Conservation (phyloP, 2,113 vertebrate genomes). For the Felis chaus region DNA sequence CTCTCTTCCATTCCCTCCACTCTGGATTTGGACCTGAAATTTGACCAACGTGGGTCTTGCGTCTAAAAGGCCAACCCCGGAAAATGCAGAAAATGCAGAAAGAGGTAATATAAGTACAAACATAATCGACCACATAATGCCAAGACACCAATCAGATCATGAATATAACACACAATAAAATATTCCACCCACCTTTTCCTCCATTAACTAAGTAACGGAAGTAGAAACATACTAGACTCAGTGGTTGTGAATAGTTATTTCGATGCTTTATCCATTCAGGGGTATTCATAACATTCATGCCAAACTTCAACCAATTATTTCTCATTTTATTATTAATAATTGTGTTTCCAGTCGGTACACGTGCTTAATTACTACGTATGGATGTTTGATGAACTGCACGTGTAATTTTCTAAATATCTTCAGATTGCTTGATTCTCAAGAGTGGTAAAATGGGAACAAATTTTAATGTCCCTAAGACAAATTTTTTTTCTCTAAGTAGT, state of each 20-base stretch:
- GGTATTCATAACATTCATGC: background rate
- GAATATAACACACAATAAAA: background rate
- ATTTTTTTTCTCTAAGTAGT: background rate
- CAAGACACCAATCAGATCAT: background rate
- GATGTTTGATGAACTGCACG: background rate
- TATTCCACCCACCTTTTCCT: background rate
- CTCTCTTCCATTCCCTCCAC: background rate
- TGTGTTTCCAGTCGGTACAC: background rate
- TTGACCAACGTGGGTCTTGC: background rate
- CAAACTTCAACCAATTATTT: constrained; percentile 4
- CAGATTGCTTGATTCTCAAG: background rate
- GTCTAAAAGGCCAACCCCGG: background rate
- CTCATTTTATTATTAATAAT: constrained; percentile 22
- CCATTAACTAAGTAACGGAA: background rate
- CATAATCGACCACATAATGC: background rate
- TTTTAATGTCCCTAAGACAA: background rate
- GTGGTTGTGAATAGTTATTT: background rate
- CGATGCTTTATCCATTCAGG: background rate
- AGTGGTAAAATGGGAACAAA: background rate
- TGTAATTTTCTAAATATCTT: constrained; percentile 34
- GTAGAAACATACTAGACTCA: background rate
- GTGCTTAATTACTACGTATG: background rate
- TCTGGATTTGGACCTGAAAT: background rate
- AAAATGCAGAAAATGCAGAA: background rate
- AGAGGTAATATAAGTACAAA: background rate